Evolutionary conservation across 2,113 vertebrate species (phyloP).

Genomic region (Machaerirhynchus nigripectus): DNA sequence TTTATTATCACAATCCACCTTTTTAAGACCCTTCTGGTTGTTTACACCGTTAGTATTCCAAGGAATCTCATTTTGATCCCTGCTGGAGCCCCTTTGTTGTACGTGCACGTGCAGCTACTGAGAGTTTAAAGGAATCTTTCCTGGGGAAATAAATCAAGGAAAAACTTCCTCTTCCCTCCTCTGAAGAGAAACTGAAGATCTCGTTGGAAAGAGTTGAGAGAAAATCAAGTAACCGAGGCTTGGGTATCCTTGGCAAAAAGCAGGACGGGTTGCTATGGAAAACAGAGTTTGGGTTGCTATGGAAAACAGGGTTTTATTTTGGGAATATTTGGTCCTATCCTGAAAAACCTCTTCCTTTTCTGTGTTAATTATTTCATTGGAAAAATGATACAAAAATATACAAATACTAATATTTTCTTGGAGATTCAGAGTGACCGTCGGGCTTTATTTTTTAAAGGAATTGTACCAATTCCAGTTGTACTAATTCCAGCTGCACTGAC

Average conservation of each 20-base stretch:
- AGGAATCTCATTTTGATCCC: neutral
- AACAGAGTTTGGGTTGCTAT: neutral
- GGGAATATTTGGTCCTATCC: neutral
- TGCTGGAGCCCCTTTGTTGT: neutral
- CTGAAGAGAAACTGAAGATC: neutral
- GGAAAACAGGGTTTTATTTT: neutral
- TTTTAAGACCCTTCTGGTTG: neutral
- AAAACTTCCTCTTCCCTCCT: neutral
- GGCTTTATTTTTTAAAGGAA: neutral
- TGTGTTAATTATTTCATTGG: neutral
- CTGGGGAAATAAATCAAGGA: neutral
- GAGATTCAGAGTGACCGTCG: neutral
- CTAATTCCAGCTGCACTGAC: neutral
- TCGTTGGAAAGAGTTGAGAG: neutral
- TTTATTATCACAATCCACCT: neutral
- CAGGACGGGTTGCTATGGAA: neutral
- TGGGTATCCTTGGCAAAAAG: neutral
- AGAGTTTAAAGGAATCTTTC: neutral
- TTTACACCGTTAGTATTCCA: accelerated
- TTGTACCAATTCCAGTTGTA: neutral
- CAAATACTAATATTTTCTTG: neutral
- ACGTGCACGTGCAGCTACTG: accelerated
- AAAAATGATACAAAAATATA: neutral
- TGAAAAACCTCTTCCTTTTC: neutral
- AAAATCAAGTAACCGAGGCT: neutral